A percentile compares a stretch with the other conserved stretches of the same genome.
These are phyloP conservation scores for Hypothenemus hampei DNA, from an alignment of 1,140 invertebrate species.

Conservation along the genomic window DNA sequence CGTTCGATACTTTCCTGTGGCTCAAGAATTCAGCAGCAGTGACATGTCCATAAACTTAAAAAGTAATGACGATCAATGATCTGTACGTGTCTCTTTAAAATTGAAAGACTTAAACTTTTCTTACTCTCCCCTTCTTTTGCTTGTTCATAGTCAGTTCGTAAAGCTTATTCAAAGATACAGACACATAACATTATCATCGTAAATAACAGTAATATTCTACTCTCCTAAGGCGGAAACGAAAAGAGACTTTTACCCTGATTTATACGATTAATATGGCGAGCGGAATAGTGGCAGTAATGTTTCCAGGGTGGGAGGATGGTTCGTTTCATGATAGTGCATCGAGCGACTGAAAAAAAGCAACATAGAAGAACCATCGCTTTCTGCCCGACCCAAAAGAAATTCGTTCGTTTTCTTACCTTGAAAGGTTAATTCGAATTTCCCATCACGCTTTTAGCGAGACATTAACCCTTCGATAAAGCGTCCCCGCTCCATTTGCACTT, in stretches of 20 bases:
- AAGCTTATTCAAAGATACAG: too few relatives aligned
- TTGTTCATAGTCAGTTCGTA: too few relatives aligned
- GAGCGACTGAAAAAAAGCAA: too few relatives aligned
- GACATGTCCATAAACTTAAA: too few relatives aligned
- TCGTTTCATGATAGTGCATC: too few relatives aligned
- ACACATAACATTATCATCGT: constrained; percentile 6
- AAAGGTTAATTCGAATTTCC: constrained; percentile 23
- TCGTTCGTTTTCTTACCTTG: too few relatives aligned
- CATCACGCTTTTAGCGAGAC: constrained; percentile 27
- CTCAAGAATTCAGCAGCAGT: too few relatives aligned
- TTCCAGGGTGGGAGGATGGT: too few relatives aligned
- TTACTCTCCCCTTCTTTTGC: not conserved
- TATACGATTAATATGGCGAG: constrained; percentile 2
- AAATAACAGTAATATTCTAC: constrained; percentile 14
- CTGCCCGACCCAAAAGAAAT: too few relatives aligned
- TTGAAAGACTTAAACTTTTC: not conserved
- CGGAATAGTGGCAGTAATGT: constrained; percentile 6
- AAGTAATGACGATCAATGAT: constrained; percentile 24
- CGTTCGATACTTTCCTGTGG: too few relatives aligned
- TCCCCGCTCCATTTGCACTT: constrained; percentile 23
- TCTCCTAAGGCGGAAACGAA: constrained; percentile 2
- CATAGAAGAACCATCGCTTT: too few relatives aligned
- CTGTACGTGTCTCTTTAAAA: constrained; percentile 20
- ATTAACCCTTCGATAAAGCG: constrained; percentile 24
- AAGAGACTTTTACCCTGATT: constrained; percentile 7